Evolutionary conservation across 1,140 invertebrate genomes (phyloP), one percentile per base, ranked within the genome.

Genomic region (Tribolium castaneum): DNA sequence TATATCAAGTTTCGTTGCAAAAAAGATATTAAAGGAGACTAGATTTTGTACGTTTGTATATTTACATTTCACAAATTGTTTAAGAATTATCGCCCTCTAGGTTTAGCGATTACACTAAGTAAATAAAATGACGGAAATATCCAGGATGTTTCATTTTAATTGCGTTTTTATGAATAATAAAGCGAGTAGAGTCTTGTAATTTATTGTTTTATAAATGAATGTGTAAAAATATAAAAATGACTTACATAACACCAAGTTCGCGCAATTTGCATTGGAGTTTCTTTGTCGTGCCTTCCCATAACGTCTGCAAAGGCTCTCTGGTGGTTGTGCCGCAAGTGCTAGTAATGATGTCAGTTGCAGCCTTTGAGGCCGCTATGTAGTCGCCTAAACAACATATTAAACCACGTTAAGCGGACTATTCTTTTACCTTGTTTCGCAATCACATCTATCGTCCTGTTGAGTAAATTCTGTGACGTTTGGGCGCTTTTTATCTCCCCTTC

Each of bases 201-300:
- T 66, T 66, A 66, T 66, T 66, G 6, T 12, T 45, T 45, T 45
- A 9, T 45, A 66, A 35, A 5, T 12, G 30, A 10, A 12, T 35
- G 25, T 12, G 13, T 34, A 66, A 66, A 66, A 59, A 59, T 13
- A 16, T n/a, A 59, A 59, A 59, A 59, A 10, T 22, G 6, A 52
- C 50, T 82, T 82, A 84, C 77, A 84, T 82, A 19, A 84, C 78
- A 7, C 82, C 83, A 34, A 84, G 80, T 78, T 84, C 83, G 39
- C 80, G 75, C n/a, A 84, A 74, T 76, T 84, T 82, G 39, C 74
- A 71, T 39, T 76, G 77, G 80, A 84, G 81, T 79, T 83, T 84
- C 0, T 77, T 39, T 7, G 82, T 72, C 25, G 78, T 83, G 35
- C 82, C 83, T 16, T 84, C 83, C 83, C 83, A 84, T n/a, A 84